These are phyloP conservation scores for Geotria australis DNA, from an alignment of 2,797 vertebrate species.

Conservation along the genomic window DNA sequence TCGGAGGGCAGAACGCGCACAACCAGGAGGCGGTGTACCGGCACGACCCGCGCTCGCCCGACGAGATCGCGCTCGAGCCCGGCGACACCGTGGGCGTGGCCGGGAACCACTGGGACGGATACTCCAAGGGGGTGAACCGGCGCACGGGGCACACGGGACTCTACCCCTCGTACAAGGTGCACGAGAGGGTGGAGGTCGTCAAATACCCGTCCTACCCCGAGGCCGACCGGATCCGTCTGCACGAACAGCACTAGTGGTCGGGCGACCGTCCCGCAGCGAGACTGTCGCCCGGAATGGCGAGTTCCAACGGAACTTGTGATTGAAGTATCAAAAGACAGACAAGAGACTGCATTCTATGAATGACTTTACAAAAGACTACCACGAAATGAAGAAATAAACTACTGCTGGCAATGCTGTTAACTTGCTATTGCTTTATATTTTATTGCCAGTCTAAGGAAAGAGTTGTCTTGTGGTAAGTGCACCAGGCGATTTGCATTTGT, in stretches of 20 bases:
- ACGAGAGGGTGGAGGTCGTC: conserved; percentile 80
- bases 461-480: no score
- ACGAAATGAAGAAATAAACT: no score
- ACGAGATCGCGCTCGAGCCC: conserved; percentile 78
- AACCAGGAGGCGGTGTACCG: conserved; percentile 80
- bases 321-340: no score
- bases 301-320: no score
- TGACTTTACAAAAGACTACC: no score
- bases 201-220: conserved; percentile 84
- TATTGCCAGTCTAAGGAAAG: no score
- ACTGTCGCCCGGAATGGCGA: no score
- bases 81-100: conserved; percentile 82
- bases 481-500: no score
- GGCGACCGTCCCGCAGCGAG: conserved; percentile 3
- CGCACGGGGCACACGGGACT: conserved; percentile 79
- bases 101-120: conserved; percentile 93
- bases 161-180: conserved; percentile 92
- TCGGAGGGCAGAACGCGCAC: conserved; percentile 88
- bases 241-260: conserved; percentile 12
- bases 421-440: no score
- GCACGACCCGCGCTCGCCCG: conserved; percentile 45
- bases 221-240: conserved; percentile 32
- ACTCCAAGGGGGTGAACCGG: conserved; percentile 88
- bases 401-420: no score
- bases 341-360: no score